Conservation (phyloP, 1,140 invertebrate species). For the Liolophura sinensis region DNA sequence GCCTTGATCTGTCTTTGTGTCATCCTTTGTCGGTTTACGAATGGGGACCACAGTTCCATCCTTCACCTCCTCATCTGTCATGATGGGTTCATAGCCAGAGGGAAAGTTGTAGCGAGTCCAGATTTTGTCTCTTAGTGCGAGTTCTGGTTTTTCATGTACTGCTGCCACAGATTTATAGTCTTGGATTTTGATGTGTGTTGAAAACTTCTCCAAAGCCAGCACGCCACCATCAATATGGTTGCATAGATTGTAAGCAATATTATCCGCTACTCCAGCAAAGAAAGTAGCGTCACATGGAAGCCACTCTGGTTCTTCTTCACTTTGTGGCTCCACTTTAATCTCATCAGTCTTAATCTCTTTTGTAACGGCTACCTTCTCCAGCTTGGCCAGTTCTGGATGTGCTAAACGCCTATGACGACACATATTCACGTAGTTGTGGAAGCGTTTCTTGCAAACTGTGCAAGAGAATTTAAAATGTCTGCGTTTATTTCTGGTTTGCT, state of each 20-base stretch:
- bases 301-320: constrained; percentile 2
- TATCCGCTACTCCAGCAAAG: constrained; percentile 34
- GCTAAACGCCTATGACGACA: constrained; percentile 33
- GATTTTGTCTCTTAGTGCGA: constrained; percentile 11
- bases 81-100: constrained; percentile 17
- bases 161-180: constrained; percentile 21
- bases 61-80: constrained; percentile 14
- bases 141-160: constrained; percentile 1
- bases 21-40: neutral
- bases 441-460: constrained; percentile 34
- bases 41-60: constrained; percentile 9
- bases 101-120: constrained; percentile 44
- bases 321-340: constrained; percentile 7
- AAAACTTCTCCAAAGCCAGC: constrained; percentile 23
- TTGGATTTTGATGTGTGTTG: constrained; percentile 23
- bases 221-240: constrained; percentile 33
- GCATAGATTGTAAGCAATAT: constrained; percentile 33
- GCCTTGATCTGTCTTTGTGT: neutral
- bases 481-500: neutral
- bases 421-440: constrained; percentile 34
- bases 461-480: constrained; percentile 21
- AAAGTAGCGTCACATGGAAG: constrained; percentile 22
- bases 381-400: constrained; percentile 13
- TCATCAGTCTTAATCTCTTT: constrained; percentile 14
- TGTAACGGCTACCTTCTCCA: constrained; percentile 1